A percentile compares a stretch with the other conserved stretches of the same genome.
These are phyloP conservation scores for Ophiodon elongatus DNA, from an alignment of 2,113 vertebrate species.

Conservation along the genomic window DNA sequence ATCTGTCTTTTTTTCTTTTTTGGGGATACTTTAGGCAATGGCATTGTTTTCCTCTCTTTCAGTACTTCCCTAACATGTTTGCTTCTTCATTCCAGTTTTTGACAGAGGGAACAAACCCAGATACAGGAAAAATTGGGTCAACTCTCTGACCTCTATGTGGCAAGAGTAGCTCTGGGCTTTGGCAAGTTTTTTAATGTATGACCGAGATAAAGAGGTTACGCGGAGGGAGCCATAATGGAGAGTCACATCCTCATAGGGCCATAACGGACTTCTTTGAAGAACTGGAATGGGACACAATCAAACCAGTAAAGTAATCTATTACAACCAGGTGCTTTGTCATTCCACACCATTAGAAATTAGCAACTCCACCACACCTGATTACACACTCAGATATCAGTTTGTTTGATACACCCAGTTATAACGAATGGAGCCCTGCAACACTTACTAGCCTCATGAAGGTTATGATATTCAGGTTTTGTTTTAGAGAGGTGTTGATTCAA, in stretches of 20 bases:
- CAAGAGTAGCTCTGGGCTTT: constrained; percentile 50
- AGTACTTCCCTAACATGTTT: constrained; percentile 25
- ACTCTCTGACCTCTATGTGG: constrained; percentile 58
- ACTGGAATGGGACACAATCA: not conserved
- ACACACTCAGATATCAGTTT: not conserved
- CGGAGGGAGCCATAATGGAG: not conserved
- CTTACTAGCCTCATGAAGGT: not conserved
- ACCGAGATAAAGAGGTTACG: constrained; percentile 37
- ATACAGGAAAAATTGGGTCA: constrained; percentile 57
- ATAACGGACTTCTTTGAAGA: not conserved
- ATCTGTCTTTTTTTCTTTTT: not conserved
- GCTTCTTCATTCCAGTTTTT: constrained; percentile 25
- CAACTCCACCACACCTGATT: not conserved
- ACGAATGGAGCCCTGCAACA: not conserved
- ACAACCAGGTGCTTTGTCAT: not conserved
- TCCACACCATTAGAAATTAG: not conserved
- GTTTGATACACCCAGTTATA: not conserved
- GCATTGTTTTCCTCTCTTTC: constrained; percentile 30
- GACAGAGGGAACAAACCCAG: constrained; percentile 32
- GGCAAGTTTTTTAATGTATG: constrained; percentile 53
- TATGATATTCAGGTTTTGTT: not conserved
- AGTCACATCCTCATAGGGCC: not conserved
- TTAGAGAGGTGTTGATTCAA: not conserved
- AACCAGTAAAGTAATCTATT: not conserved
- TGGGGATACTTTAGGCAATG: not conserved